Conservation (phyloP, 2,888 invertebrate species). For the Acronicta psi region DNA sequence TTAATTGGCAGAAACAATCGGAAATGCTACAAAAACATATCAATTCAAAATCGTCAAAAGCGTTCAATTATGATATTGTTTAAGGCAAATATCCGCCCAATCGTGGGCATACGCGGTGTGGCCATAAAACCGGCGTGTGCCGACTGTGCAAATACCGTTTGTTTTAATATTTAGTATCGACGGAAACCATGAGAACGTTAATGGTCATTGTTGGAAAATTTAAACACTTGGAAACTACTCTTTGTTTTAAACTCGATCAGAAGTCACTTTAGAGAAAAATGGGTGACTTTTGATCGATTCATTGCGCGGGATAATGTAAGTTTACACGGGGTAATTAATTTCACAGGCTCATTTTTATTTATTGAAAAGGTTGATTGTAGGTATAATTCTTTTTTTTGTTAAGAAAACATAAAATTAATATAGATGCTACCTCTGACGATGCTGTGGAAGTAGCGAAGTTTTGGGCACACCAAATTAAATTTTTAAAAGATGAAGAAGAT, state of each 20-base stretch:
- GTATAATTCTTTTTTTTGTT: too few relatives aligned
- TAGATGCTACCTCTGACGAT: too few relatives aligned
- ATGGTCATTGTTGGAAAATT: constrained; percentile 72
- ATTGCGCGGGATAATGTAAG: too few relatives aligned
- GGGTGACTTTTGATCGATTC: too few relatives aligned
- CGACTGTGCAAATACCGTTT: constrained; percentile 69
- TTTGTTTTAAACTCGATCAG: constrained; percentile 26
- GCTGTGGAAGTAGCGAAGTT: too few relatives aligned
- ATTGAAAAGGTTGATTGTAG: too few relatives aligned
- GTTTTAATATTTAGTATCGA: constrained; percentile 73
- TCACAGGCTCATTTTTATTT: too few relatives aligned
- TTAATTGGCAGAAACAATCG: background rate
- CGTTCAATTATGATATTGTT: constrained; percentile 33
- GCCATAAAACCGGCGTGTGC: constrained; percentile 78
- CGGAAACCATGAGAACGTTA: constrained; percentile 64
- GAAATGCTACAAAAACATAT: constrained; percentile 21
- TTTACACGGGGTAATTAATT: too few relatives aligned
- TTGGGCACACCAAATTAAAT: too few relatives aligned
- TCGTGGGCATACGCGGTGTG: constrained; percentile 36
- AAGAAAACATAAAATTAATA: too few relatives aligned
- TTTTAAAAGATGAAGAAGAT: too few relatives aligned
- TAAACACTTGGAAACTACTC: constrained; percentile 63
- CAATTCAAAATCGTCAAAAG: constrained; percentile 47
- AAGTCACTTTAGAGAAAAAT: constrained; percentile 12
- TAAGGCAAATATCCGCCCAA: constrained; percentile 40